Evolutionary conservation across 2,113 vertebrate genomes (phyloP).

Genomic region (Aix galericulata): DNA sequence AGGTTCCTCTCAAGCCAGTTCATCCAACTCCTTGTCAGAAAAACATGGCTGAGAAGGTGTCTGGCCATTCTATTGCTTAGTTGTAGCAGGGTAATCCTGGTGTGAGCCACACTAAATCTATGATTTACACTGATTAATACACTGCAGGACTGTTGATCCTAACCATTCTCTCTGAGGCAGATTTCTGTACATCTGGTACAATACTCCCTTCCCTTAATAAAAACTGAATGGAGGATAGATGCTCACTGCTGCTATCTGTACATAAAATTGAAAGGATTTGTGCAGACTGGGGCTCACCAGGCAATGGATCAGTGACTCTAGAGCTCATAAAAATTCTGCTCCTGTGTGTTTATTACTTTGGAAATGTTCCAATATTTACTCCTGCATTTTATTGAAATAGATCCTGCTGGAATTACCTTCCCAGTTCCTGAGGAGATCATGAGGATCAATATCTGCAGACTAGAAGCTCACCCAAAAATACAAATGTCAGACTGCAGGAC

Average conservation of each 20-base stretch:
- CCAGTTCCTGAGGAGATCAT: background rate
- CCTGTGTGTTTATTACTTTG: conserved; percentile 7
- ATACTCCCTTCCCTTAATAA: background rate
- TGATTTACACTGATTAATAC: conserved; percentile 51
- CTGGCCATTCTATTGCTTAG: background rate
- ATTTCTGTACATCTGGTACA: background rate
- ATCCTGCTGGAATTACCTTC: background rate
- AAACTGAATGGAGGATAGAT: background rate
- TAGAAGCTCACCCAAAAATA: background rate
- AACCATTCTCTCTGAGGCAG: background rate
- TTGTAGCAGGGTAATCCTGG: background rate
- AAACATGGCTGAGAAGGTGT: conserved; percentile 26
- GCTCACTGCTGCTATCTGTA: background rate
- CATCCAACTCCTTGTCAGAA: conserved; percentile 23
- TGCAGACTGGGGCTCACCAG: background rate
- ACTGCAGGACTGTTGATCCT: background rate
- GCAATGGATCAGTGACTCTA: background rate
- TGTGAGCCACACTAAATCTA: background rate
- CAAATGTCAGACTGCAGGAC: background rate
- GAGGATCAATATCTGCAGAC: background rate
- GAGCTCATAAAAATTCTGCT: conserved; percentile 15
- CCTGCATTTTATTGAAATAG: background rate
- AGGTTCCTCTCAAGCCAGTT: conserved; percentile 45
- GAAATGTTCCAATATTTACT: background rate
- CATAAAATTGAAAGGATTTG: background rate